Percentiles rank a stretch among this genome's conserved stretches.
These are phyloP conservation scores for Panthera uncia DNA, from an alignment of 2,113 vertebrate genomes.

Conservation along the genomic window DNA sequence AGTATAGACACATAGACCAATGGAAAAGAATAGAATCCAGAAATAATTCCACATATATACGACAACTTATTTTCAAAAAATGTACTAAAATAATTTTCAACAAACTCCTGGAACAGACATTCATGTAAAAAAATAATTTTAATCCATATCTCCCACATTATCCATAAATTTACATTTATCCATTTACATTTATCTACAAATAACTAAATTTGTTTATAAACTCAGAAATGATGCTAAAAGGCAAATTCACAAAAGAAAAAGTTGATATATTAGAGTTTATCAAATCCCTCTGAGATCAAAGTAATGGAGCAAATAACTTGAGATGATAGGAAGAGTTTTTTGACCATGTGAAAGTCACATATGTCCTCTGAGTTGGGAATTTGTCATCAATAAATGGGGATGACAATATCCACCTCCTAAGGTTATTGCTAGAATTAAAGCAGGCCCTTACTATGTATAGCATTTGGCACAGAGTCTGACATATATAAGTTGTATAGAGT, in stretches of 20 bases:
- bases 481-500: background rate
- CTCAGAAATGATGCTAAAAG: background rate
- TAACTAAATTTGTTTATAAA: background rate
- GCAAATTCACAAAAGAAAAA: background rate
- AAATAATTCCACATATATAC: background rate
- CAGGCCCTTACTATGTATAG: background rate
- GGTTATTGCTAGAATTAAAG: background rate
- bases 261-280: background rate
- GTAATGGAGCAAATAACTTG: background rate
- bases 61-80: background rate
- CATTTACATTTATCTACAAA: background rate
- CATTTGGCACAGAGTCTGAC: background rate
- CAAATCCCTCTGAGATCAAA: background rate
- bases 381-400: background rate
- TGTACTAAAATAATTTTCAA: background rate
- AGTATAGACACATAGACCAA: background rate
- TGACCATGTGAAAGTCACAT: background rate
- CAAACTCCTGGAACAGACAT: background rate
- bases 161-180: background rate
- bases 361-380: background rate
- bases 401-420: background rate
- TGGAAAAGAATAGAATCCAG: background rate
- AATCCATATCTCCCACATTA: background rate
- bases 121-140: background rate
- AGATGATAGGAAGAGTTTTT: background rate